Evolutionary conservation across 2,113 vertebrate genomes (phyloP).

Genomic region (Cyrtonyx montezumae): DNA sequence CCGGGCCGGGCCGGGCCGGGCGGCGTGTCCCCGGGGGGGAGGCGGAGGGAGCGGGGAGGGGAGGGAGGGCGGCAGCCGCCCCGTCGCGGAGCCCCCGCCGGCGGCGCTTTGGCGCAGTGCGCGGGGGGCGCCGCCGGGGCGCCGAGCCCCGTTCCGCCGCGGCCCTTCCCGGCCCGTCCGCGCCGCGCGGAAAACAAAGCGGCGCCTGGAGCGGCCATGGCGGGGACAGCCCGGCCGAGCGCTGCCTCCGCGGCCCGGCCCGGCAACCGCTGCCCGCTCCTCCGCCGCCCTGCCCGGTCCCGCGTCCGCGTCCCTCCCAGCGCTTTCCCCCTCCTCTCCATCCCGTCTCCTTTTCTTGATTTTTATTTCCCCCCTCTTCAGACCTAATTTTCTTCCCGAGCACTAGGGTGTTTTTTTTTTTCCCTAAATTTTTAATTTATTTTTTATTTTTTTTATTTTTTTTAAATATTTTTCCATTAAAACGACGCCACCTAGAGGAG

Average conservation of each 20-base stretch:
- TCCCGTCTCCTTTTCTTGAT: neutral
- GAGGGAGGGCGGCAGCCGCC: neutral
- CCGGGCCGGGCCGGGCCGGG: conserved; percentile 10
- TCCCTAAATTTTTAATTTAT: no score
- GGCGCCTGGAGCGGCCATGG: conserved; percentile 70
- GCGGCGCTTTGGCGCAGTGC: conserved; percentile 32
- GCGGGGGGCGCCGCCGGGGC: conserved; percentile 27
- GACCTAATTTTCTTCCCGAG: no score
- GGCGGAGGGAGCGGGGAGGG: neutral
- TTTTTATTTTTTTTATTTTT: no score
- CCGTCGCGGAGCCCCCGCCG: neutral
- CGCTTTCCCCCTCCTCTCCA: neutral
- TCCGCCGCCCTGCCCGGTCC: neutral
- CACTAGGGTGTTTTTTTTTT: neutral
- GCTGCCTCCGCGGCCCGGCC: neutral
- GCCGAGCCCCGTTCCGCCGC: neutral
- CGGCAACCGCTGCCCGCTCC: neutral
- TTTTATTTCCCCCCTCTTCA: no score
- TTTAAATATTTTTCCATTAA: conserved; percentile 42
- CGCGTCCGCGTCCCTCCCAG: neutral
- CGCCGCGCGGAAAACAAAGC: conserved; percentile 71
- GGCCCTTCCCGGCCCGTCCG: neutral
- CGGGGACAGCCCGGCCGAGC: conserved; percentile 59
- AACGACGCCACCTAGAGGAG: conserved; percentile 90
- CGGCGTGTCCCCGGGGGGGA: conserved; percentile 34